These are phyloP conservation scores for Cyphomyrus discorhynchus DNA, from an alignment of 2,113 vertebrate species.

Conservation along the genomic window DNA sequence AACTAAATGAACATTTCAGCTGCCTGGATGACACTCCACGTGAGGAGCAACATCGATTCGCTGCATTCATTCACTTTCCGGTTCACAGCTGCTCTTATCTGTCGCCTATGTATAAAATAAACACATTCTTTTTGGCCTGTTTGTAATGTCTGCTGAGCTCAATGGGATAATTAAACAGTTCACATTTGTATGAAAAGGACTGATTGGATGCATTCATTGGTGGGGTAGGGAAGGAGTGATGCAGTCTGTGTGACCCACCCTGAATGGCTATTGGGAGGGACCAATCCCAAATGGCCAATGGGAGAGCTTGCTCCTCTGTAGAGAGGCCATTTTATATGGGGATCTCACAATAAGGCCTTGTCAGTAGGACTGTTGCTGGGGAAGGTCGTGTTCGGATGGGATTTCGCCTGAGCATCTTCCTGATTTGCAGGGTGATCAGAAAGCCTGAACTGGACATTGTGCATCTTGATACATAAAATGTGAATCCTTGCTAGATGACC, in stretches of 20 bases:
- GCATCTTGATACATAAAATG: background rate
- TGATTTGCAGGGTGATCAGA: background rate
- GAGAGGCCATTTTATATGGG: background rate
- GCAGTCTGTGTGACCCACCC: background rate
- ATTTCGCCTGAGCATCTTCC: background rate
- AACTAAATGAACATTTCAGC: slow-evolving; percentile 26
- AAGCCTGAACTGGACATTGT: background rate
- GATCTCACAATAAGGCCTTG: background rate
- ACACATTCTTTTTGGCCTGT: slow-evolving; percentile 9
- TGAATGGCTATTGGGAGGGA: background rate
- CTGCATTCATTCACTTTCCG: background rate
- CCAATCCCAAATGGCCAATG: background rate
- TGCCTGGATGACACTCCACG: background rate
- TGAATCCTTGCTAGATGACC: background rate
- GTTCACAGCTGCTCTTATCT: background rate
- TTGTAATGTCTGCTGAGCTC: background rate
- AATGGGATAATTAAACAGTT: slow-evolving; percentile 2
- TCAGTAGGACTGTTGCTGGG: background rate
- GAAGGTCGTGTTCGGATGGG: background rate
- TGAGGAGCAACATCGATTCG: background rate
- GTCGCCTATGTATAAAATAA: background rate
- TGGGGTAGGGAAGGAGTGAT: background rate
- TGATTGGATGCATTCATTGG: slow-evolving; percentile 12
- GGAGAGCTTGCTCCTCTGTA: background rate
- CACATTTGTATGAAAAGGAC: background rate